These are phyloP conservation scores for Platycercus adscitus DNA, from an alignment of 2,113 vertebrate genomes.

Conservation along the genomic window DNA sequence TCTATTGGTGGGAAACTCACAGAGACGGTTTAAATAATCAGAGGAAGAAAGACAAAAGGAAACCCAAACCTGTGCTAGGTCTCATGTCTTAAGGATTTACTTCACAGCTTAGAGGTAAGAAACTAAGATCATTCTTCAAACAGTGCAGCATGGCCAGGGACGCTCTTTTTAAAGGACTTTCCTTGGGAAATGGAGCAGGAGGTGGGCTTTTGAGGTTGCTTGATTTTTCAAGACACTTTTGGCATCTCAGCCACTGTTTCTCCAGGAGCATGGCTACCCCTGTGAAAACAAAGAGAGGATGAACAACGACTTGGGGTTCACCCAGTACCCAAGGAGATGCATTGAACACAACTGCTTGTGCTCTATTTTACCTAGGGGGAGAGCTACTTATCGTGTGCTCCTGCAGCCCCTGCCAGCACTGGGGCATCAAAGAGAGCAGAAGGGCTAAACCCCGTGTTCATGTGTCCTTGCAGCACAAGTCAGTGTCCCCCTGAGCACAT, in stretches of 20 bases:
- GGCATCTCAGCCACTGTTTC: neutral
- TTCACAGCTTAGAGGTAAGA: slow-evolving; percentile 66
- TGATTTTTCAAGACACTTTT: neutral
- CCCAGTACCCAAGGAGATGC: rapidly evolving
- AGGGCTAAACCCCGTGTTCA: rapidly evolving
- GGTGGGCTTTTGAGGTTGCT: neutral
- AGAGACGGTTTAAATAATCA: slow-evolving; percentile 85
- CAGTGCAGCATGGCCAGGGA: neutral
- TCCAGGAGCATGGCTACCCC: neutral
- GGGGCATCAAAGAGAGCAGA: rapidly evolving
- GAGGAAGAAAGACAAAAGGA: slow-evolving; percentile 54
- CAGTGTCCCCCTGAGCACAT: neutral
- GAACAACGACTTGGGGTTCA: neutral
- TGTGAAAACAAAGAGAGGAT: neutral
- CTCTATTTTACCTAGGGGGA: neutral
- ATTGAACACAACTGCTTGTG: neutral
- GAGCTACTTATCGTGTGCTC: neutral
- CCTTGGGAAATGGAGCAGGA: neutral
- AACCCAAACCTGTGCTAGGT: neutral
- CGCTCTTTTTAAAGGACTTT: neutral
- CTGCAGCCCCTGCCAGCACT: neutral
- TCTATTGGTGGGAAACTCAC: slow-evolving; percentile 75
- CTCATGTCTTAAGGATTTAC: slow-evolving; percentile 77
- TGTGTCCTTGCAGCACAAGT: neutral
- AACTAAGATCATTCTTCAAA: neutral